Conservation (phyloP, 1,140 invertebrate genomes). For the Bilobella aurantiaca region DNA sequence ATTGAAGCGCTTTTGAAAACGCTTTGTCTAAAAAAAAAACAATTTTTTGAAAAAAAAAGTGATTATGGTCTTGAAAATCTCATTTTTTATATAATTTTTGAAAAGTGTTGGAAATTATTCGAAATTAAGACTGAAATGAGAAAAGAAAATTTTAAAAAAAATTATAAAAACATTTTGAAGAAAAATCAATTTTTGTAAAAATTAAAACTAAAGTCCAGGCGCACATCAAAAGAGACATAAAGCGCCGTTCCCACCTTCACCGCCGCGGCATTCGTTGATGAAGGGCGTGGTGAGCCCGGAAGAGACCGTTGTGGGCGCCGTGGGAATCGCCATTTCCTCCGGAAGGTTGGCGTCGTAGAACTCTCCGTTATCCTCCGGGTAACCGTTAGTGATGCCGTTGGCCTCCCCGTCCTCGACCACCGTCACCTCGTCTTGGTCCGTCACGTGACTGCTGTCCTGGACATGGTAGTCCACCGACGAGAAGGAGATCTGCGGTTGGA, state of each 20-base stretch:
- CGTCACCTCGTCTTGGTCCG: conserved; percentile 12
- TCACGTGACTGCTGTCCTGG: conserved; percentile 46
- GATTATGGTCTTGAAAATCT: no score
- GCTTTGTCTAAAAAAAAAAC: conserved; percentile 6
- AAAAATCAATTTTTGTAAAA: no score
- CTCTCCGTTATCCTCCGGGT: conserved; percentile 10
- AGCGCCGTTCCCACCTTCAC: conserved; percentile 28
- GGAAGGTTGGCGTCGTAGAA: conserved; percentile 13
- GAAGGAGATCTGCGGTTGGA: conserved; percentile 69
- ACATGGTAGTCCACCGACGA: conserved; percentile 87
- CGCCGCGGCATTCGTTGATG: conserved; percentile 34
- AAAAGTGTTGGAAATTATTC: no score
- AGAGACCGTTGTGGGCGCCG: conserved; percentile 25
- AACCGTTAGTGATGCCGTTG: conserved; percentile 21
- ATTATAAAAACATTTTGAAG: no score
- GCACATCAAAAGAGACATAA: no score
- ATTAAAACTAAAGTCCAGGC: no score
- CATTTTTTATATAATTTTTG: no score
- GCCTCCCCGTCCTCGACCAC: conserved; percentile 6
- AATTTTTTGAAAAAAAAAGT: conserved; percentile 2
- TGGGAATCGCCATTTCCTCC: conserved; percentile 12
- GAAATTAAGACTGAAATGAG: no score
- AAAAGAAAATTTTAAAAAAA: no score
- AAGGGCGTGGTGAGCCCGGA: conserved; percentile 33
- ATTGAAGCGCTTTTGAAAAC: no score